These are phyloP conservation scores for Enteromius viviparus DNA, from an alignment of 2,797 vertebrate species.

Conservation along the genomic window DNA sequence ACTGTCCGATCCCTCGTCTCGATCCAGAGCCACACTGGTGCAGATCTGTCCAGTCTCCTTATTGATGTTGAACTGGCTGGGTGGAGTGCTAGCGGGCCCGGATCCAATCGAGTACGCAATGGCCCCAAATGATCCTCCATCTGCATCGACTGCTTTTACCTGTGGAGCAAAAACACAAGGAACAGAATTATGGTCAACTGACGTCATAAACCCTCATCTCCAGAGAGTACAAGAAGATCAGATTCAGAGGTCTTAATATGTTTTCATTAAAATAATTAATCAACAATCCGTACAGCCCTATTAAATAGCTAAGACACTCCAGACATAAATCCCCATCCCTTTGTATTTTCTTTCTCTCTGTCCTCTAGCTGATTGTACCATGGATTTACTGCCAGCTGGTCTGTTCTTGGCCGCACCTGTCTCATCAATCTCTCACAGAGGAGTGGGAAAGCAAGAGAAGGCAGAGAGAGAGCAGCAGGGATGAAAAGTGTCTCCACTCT, in stretches of 20 bases:
- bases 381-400: constrained; percentile 13
- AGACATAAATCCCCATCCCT: constrained; percentile 38
- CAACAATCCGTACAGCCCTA: background rate
- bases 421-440: constrained; percentile 40
- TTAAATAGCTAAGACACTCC: constrained; percentile 17
- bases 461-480: constrained; percentile 1
- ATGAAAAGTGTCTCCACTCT: constrained; percentile 17
- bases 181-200: background rate
- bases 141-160: constrained; percentile 91
- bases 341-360: constrained; percentile 30
- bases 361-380: constrained; percentile 13
- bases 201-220: background rate
- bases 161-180: constrained; percentile 65
- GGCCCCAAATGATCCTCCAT: constrained; percentile 87
- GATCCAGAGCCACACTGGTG: constrained; percentile 84
- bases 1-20: constrained; percentile 84
- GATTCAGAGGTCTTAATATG: background rate
- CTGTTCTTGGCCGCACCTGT: constrained; percentile 24
- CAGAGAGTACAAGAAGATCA: constrained; percentile 6
- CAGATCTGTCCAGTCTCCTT: constrained; percentile 89
- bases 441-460: constrained; percentile 22
- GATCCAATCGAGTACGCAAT: constrained; percentile 88
- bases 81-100: constrained; percentile 72
- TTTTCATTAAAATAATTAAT: constrained; percentile 33
- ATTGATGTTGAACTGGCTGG: constrained; percentile 83